phyloP scores from a whole-genome alignment of 2,797 vertebrate species.

The Darevskia mixta region DNA sequence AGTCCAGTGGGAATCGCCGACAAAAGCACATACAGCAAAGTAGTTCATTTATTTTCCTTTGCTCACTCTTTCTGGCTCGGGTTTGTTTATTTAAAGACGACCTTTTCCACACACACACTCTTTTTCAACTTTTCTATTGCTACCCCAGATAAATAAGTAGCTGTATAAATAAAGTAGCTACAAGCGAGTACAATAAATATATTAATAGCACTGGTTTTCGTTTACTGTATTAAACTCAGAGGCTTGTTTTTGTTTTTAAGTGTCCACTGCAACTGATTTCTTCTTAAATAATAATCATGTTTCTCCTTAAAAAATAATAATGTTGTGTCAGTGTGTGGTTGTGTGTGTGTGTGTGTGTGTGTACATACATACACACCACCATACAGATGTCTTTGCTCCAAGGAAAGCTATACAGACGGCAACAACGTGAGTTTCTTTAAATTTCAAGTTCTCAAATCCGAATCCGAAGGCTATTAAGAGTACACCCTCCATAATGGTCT shows the following conservation, averaged over 20 bases:
- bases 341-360: background rate
- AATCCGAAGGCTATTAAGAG: background rate
- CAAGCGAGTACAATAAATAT: background rate
- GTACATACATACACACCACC: conserved; percentile 57
- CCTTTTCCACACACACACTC: too few species aligned
- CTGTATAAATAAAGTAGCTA: too few species aligned
- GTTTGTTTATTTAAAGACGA: too few species aligned
- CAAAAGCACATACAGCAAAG: conserved; percentile 58
- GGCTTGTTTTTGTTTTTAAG: background rate
- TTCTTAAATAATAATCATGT: too few species aligned
- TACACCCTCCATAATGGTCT: too few species aligned
- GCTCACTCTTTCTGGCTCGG: conserved; percentile 26
- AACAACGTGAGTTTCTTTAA: conserved; percentile 85
- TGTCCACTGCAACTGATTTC: conserved; percentile 30
- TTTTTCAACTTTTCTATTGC: too few species aligned
- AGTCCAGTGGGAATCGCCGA: conserved; percentile 58
- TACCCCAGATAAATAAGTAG: too few species aligned
- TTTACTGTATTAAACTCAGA: background rate
- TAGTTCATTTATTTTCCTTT: background rate
- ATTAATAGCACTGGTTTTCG: background rate
- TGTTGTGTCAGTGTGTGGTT: too few species aligned
- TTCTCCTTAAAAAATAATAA: conserved; percentile 20
- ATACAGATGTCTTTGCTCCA: conserved; percentile 86
- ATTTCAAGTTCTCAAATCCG: background rate
- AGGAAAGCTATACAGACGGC: conserved; percentile 88